Base-by-base conservation (phyloP, 1,140 invertebrate genomes). In the Helicoverpa zea region DNA sequence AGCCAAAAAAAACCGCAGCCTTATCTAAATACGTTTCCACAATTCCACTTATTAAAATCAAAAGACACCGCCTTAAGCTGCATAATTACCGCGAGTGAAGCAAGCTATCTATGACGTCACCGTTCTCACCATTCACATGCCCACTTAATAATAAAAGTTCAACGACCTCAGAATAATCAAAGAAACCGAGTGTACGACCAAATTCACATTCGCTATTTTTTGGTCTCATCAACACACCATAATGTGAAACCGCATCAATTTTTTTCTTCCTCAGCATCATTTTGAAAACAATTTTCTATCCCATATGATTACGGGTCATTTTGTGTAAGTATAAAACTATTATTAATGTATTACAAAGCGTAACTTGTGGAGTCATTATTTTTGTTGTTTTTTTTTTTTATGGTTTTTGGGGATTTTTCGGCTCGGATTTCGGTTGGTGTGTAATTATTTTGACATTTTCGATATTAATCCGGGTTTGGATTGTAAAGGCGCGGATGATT, bases 241-340 rank as follows among this genome's bases (percentile, higher is more conserved):
- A 79, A 79, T 79, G 64, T 83, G 86, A 88, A 85, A 79, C 80
- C 81, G 86, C 87, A 91, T 91, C 87, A 91, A 88, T 87, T 91
- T 93, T 92, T 92, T 89, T 86, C 80, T 59, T 77, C 64, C 49
- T 29, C 81, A 64, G 80, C 88, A 88, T 92, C 86, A 92, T 91
- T 93, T 92, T 88, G 84, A 90, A 94, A 94, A 92, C 90, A 92
- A 94, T 94, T 92, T 92, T 91, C 90, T 94, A 92, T 94, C 91
- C 89, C 89, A 89, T 93, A 89, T 92, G 89, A 94, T 94, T 94
- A 94, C 90, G 91, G 90, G 87, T 93, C 89, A 92, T 93, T 93
- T 94, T 84, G 83, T 87, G 81, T 83, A 84, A 81, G 86, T 86
- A 87, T 88, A 88, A 88, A 93, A 93, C 92, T 93, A 94, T 93